Base-by-base conservation (phyloP, 2,797 vertebrate species). In the Moxostoma hubbsi region DNA sequence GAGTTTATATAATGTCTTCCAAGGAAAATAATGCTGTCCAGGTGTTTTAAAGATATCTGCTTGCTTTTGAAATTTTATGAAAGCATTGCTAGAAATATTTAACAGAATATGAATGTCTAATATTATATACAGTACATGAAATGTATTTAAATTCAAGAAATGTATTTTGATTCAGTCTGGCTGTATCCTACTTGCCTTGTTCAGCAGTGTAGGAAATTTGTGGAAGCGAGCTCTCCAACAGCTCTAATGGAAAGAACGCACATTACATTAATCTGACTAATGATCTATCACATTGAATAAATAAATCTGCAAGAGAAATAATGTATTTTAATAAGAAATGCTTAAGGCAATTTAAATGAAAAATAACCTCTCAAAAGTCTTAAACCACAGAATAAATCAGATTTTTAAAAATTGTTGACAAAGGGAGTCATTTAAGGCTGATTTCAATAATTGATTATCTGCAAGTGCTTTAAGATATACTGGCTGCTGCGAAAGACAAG, bases 181-280 rank as follows among this genome's bases (percentile, higher is more conserved):
- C 43, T 66, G 36, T 57, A 80, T 59, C 15, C 50, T 61, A 7
- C 54, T 68, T 73, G 53, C 68, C 18, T 53, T 50, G 12, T 77
- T 77, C 69, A 51, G 72, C 73, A 77, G 69, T 45, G 55, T 50
- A 86, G 85, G 89, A 88, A 91, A 92, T 89, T 90, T 87, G 80
- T 73, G 85, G 24, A 85, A 78, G 65, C 49, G 5, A 51, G 80
- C 85, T 85, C 81, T 90, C 24, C 82, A 84, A 85, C 75, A 70
- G 81, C 87, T 87, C 81, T 80, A 87, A 86, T 81, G 88, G 89
- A 87, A 87, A 85, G 88, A 89, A 89, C 91, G 91, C 91, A 88
- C 91, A 93, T 94, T 93, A 90, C 92, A 94, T 94, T 94, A 93
- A 93, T 94, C 93, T 93, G 91, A 94, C 93, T 95, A 94, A 94